These are phyloP conservation scores for Enteromius treurensis DNA, from an alignment of 2,797 vertebrate genomes.

Conservation along the genomic window DNA sequence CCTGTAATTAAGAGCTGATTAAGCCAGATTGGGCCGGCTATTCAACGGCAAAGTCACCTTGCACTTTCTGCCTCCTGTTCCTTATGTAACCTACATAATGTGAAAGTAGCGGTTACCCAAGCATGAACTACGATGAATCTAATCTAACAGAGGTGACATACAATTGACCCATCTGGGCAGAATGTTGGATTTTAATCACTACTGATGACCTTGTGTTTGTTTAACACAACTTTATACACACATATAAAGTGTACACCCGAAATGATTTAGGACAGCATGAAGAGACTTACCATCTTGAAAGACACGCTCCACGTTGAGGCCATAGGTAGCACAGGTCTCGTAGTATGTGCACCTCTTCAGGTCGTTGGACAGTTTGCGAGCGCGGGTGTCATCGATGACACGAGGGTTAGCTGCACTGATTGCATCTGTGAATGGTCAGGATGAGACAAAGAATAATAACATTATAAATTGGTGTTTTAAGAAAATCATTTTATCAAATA, in stretches of 20 bases:
- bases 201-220: neutral
- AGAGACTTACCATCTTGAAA: conserved; percentile 90
- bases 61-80: neutral
- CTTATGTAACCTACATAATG: conserved; percentile 7
- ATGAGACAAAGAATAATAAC: neutral
- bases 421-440: conserved; percentile 79
- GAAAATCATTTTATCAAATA: neutral
- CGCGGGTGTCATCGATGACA: conserved; percentile 90
- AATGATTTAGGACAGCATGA: neutral
- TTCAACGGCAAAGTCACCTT: conserved; percentile 56
- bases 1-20: conserved; percentile 74
- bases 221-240: no score
- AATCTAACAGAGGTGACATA: neutral
- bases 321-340: conserved; percentile 96
- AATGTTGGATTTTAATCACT: neutral
- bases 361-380: conserved; percentile 92
- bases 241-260: neutral
- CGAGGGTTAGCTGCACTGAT: conserved; percentile 92
- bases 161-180: neutral
- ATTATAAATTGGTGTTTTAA: neutral
- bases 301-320: conserved; percentile 95
- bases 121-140: conserved; percentile 10
- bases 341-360: conserved; percentile 98
- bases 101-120: conserved; percentile 8
- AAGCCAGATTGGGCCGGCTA: conserved; percentile 59